Base-by-base conservation (phyloP, 2,797 vertebrate species). In the Ispidina lecontei region DNA sequence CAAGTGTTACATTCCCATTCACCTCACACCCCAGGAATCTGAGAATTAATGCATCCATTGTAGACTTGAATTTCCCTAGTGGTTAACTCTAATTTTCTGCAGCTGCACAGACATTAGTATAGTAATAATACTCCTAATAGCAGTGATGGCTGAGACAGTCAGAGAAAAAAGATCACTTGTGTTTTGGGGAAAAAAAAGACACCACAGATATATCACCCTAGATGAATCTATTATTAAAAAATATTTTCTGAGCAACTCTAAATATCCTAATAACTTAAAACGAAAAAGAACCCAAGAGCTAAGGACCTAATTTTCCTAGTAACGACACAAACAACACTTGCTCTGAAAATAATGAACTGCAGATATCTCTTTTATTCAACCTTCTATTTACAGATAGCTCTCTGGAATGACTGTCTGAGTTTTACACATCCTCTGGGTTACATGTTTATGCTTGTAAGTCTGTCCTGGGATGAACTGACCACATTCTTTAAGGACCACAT, bases 81-180 rank as follows among this genome's bases (percentile, higher is more conserved):
- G 91, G 88, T 82, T 95, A 95, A 67, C 72, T 94, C 81, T 93
- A 94, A 97, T 96, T 96, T 95, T 96, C 91, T 95, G 94, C 92
- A 96, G 92, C 95, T 96, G 93, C 89, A 89, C 62, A 92, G 91
- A 51, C 68, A 84, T 95, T 94, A 95, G 72, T 85, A 47, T 35
- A 91, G 74, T 65, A 91, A 95, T 95, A 96, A 96, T 86, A 58
- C 51, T 82, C 68, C 39, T 94, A 96, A 93, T 86, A 87, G 28
- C 62, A 91, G 69, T 58, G 74, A 87, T 87, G 81, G 43, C 65
- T 94, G 75, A 95, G 75, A 78, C 54, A 37, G 20, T 68, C 74
- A 62, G 81, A 94, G 72, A 69, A 91, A 90, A 95, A 85, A 73
- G 75, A 93, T 90, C 78, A 33, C 77, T 92, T 75, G 71, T 23